Evolutionary conservation across 2,113 vertebrate genomes (phyloP), one percentile per base, ranked within the genome.

Genomic region (Otus sunia): DNA sequence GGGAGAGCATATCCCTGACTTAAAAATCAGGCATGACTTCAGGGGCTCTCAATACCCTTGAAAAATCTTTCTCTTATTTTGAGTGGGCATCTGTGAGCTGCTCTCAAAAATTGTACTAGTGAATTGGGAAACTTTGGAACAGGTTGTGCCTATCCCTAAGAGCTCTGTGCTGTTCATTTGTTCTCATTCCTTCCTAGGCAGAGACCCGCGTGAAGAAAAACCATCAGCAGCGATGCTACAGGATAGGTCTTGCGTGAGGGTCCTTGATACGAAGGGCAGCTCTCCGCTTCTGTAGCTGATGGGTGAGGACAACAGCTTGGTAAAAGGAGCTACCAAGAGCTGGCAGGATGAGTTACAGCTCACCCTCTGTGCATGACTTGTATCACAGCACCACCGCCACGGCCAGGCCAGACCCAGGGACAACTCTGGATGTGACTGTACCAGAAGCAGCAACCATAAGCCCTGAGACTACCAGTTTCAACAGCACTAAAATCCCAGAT

Each of bases 401-500:
- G 0, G 71, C 96, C n/a, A 84, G 82, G n/a, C 79, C 97, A 84
- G 93, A 92, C 41, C 93, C 96, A 47, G 94, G 96, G 53, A 93
- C 96, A 75, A 20, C 92, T 73, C 90, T 97, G n/a, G 97, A 97
- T 29, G 94, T 89, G 73, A 89, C 97, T 84, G 90, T 96, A 63
- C 95, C 97, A 25, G 95, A 98, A 93, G 94, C 98, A 87, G 93
- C 98, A 86, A 98, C 99, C 7, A 82, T 98, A 96, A 97, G 94
- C 47, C 97, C 98, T 60, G 99, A 99, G 68, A 98, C 98, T 63
- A 98, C 98, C 71, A 98, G 97, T 94, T 98, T 99, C 97, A 99
- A 99, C 80, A 97, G 98, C 97, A 99, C 99, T 56, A 97, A 98
- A 66, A 97, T 98, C 64, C 98, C 99, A 23, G 98, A 98, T 30